Conservation (phyloP, 2,888 invertebrate genomes). For the Gortyna flavago region DNA sequence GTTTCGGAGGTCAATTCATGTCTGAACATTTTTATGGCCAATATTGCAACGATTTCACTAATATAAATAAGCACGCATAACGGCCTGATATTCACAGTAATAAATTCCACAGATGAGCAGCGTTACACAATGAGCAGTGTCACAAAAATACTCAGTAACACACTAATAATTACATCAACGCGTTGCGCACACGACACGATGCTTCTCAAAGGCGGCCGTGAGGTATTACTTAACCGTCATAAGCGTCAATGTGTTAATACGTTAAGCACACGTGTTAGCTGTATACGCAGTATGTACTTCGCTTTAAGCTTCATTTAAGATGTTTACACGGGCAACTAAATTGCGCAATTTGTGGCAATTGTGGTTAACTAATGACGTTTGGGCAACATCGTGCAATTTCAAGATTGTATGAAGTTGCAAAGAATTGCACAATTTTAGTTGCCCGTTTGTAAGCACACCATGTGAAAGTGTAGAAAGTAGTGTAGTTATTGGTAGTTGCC, state of each 20-base stretch:
- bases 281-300: conserved; percentile 3
- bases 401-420: background rate
- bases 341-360: background rate
- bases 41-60: background rate
- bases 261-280: conserved; percentile 49
- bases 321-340: background rate
- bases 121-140: background rate
- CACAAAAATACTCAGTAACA: conserved; percentile 3
- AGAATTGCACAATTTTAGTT: background rate
- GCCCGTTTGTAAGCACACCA: background rate
- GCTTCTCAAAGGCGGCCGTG: conserved; percentile 62
- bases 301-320: background rate
- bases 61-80: background rate
- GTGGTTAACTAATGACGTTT: background rate
- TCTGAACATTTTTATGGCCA: background rate
- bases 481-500: background rate
- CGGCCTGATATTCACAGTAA: background rate
- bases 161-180: conserved; percentile 27
- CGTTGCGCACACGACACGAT: conserved; percentile 32
- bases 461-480: background rate
- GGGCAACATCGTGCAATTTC: background rate
- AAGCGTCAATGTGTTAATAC: conserved; percentile 65
- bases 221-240: conserved; percentile 70
- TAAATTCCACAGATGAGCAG: background rate
- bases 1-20: background rate